phyloP scores from a whole-genome alignment of 1,140 invertebrate genomes.

The Pogonomyrmex californicus region DNA sequence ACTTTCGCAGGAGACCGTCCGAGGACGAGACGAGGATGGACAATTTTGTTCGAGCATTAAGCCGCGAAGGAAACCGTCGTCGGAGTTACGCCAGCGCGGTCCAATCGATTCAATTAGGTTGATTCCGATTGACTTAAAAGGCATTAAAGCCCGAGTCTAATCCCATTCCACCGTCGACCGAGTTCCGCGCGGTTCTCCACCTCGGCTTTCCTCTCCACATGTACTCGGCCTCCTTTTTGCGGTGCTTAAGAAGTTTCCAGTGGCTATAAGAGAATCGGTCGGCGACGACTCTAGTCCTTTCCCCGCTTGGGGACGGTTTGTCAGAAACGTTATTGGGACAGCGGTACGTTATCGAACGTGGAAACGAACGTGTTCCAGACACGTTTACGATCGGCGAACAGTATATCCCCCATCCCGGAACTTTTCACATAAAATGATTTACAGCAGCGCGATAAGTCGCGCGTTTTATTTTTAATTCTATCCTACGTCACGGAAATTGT shows the following conservation, averaged over 20 bases:
- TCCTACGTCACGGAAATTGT: slow-evolving; percentile 27
- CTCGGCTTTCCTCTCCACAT: background rate
- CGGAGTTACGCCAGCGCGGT: slow-evolving; percentile 17
- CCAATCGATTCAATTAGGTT: slow-evolving; percentile 57
- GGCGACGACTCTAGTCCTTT: slow-evolving; percentile 11
- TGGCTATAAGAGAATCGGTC: slow-evolving; percentile 46
- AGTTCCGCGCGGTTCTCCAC: slow-evolving; percentile 33
- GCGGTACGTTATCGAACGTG: slow-evolving; percentile 53
- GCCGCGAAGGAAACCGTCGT: slow-evolving; percentile 37
- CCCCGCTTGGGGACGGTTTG: slow-evolving; percentile 35
- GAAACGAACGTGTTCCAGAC: slow-evolving; percentile 60
- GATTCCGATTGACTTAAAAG: slow-evolving; percentile 62
- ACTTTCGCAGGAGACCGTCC: background rate
- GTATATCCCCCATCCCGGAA: slow-evolving; percentile 29
- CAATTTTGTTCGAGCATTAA: slow-evolving; percentile 48
- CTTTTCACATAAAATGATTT: slow-evolving; percentile 63
- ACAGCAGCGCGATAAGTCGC: slow-evolving; percentile 49
- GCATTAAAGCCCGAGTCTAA: slow-evolving; percentile 51
- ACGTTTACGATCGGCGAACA: slow-evolving; percentile 60
- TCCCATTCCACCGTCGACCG: slow-evolving; percentile 57
- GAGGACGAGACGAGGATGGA: background rate
- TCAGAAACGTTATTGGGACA: slow-evolving; percentile 62
- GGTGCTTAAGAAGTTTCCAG: slow-evolving; percentile 58
- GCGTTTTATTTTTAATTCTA: slow-evolving; percentile 55
- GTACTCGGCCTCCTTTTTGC: slow-evolving; percentile 43